Conservation (phyloP, 64 coral and sea anemone species). For the Montipora cactus region DNA sequence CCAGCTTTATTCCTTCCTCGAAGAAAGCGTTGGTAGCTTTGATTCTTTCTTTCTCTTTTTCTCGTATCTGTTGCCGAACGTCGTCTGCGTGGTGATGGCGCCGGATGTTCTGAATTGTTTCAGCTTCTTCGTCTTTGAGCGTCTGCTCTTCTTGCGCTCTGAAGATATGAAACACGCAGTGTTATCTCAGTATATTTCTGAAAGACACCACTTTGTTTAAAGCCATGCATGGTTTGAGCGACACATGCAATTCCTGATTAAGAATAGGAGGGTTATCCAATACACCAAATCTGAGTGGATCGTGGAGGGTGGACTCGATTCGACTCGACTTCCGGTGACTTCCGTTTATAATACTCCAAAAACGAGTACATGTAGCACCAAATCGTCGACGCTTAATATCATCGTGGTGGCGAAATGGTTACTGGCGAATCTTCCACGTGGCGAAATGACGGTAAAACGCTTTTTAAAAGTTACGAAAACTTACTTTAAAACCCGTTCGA, state of each 20-base stretch:
- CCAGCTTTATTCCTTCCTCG: constrained; percentile 94
- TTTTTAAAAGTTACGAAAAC: constrained; percentile 5
- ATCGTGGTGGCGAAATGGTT: no score
- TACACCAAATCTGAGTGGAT: no score
- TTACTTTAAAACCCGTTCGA: constrained; percentile 96
- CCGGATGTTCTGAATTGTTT: constrained; percentile 55
- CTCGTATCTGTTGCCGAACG: constrained; percentile 87
- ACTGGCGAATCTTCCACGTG: no score
- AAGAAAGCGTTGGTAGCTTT: constrained; percentile 87
- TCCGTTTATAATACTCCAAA: no score
- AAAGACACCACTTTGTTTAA: neutral
- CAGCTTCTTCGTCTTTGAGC: constrained; percentile 87
- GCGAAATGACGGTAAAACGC: no score
- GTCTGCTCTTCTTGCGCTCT: constrained; percentile 94
- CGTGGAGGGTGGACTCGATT: no score
- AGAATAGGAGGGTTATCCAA: no score
- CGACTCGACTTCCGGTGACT: no score
- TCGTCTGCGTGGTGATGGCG: constrained; percentile 93
- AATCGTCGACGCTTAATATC: no score
- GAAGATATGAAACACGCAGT: neutral
- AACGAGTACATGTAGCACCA: no score
- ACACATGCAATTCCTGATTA: no score
- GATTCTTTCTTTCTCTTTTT: constrained; percentile 93
- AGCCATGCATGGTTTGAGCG: no score
- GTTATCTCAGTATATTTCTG: neutral